Conservation (phyloP, 1,140 invertebrate species). For the Spodoptera frugiperda region DNA sequence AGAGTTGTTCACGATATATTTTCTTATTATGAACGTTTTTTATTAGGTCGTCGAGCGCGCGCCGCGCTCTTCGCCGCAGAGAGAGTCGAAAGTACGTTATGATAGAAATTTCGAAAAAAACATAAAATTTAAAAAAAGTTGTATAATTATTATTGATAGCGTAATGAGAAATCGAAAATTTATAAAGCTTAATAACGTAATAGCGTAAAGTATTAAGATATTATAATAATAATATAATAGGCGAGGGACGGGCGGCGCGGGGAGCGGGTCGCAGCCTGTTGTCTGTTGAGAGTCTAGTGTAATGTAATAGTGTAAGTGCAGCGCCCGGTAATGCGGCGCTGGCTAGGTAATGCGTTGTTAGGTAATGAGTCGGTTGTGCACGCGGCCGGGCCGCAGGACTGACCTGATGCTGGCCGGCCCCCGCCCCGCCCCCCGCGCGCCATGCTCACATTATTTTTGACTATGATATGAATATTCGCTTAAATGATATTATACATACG, state of each 20-base stretch:
- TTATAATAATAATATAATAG: constrained; percentile 79
- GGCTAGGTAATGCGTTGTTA: constrained; percentile 24
- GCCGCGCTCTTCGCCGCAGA: constrained; percentile 76
- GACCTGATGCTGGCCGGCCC: constrained; percentile 39
- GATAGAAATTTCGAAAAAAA: constrained; percentile 85
- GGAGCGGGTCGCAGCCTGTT: constrained; percentile 66
- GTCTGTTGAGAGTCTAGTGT: constrained; percentile 59
- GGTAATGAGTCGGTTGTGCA: constrained; percentile 51
- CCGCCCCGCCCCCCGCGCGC: constrained; percentile 70
- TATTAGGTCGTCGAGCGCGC: constrained; percentile 78
- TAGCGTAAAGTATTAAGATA: constrained; percentile 86
- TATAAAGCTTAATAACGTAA: constrained; percentile 86
- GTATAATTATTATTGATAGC: constrained; percentile 86
- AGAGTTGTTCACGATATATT: constrained; percentile 86
- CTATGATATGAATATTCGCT: constrained; percentile 83
- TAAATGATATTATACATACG: constrained; percentile 85
- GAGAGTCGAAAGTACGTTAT: constrained; percentile 82
- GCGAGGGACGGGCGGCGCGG: constrained; percentile 74
- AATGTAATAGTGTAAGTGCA: constrained; percentile 15
- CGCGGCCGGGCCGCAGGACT: constrained; percentile 38
- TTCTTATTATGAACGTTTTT: constrained; percentile 86
- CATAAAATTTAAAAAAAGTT: constrained; percentile 86
- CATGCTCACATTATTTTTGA: constrained; percentile 84
- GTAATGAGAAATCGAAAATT: constrained; percentile 85
- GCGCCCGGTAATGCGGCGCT: not conserved